phyloP scores from a whole-genome alignment of 1,140 invertebrate genomes.

The Rhopalosiphum maidis region DNA sequence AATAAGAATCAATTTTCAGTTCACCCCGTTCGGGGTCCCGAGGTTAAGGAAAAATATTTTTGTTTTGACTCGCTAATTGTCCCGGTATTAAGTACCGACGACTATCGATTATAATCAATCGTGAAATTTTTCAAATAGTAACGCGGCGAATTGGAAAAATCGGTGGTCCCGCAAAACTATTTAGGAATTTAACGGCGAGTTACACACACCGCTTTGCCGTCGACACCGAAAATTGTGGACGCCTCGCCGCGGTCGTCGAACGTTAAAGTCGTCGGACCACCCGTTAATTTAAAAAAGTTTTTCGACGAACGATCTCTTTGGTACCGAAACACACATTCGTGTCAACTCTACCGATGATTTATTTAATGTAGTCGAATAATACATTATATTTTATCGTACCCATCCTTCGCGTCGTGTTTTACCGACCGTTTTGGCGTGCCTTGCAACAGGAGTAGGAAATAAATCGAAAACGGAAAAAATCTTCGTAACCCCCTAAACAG shows the following conservation, averaged over 20 bases:
- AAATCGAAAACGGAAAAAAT: background rate
- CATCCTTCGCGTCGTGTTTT: background rate
- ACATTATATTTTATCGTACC: background rate
- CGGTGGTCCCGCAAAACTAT: background rate
- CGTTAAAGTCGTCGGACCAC: background rate
- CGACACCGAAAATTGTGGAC: background rate
- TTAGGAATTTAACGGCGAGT: background rate
- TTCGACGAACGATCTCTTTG: background rate
- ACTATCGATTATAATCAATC: background rate
- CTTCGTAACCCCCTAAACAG: background rate
- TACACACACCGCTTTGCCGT: background rate
- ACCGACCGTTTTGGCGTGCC: background rate
- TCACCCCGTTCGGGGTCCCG: background rate
- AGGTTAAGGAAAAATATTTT: background rate
- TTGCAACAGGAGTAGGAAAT: background rate
- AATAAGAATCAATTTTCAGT: background rate
- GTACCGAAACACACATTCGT: background rate
- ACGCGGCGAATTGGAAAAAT: background rate
- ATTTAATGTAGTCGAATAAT: background rate
- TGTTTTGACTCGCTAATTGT: background rate
- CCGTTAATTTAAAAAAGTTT: background rate
- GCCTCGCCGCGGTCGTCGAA: background rate
- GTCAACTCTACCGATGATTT: background rate
- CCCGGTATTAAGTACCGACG: background rate
- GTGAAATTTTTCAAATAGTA: background rate